A percentile compares a stretch with the other conserved stretches of the same genome.
Conservation (phyloP, 2,797 vertebrate species). For the Pangasius djambal region DNA sequence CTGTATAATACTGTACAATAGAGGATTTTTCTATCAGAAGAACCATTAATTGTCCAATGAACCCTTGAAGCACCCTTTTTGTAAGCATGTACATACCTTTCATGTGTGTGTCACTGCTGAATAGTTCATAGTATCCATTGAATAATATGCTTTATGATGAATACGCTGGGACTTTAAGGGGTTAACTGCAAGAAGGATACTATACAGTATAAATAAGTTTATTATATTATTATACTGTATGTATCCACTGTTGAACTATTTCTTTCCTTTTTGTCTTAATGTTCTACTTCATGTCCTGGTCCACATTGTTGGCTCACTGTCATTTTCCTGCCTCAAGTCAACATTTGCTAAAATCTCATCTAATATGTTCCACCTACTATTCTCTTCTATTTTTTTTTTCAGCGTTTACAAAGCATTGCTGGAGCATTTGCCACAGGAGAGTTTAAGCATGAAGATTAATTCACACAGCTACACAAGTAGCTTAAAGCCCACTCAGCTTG, state of each 20-base stretch:
- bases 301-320: constrained; percentile 16
- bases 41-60: not conserved
- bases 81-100: not conserved
- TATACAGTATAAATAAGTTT: not conserved
- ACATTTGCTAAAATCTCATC: constrained; percentile 16
- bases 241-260: not conserved
- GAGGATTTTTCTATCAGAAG: not conserved
- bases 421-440: constrained; percentile 58
- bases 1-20: not conserved
- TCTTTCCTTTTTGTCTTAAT: not conserved
- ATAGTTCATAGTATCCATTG: not conserved
- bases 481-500: constrained; percentile 58
- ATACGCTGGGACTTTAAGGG: not conserved
- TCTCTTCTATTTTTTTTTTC: constrained; percentile 15
- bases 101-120: not conserved
- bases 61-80: not conserved
- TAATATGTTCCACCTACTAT: constrained; percentile 6
- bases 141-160: not conserved
- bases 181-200: not conserved
- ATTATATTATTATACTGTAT: not conserved
- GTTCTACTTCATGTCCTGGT: constrained; percentile 1
- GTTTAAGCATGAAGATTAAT: constrained; percentile 70
- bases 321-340: constrained; percentile 25
- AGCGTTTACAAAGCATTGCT: not conserved
- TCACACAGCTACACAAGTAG: constrained; percentile 57